phyloP scores from a whole-genome alignment of 2,888 invertebrate species.

The Pammene aurita region DNA sequence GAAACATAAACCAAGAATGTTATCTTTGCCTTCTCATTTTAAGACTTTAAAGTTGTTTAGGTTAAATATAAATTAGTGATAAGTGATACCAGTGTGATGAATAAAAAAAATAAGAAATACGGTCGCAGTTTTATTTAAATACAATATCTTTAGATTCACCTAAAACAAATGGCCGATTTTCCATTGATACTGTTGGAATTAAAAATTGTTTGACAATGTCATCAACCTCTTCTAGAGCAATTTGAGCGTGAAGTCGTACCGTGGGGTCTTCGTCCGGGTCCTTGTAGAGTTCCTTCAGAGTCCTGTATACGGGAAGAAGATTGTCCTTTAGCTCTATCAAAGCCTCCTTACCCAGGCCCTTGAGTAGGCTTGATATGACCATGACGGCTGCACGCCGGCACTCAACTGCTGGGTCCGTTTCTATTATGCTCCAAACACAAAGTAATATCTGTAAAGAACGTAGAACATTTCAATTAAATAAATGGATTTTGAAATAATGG shows the following conservation, averaged over 20 bases:
- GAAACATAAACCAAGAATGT: constrained; percentile 9
- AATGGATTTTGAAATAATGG: constrained; percentile 33
- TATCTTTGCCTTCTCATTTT: background rate
- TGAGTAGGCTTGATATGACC: constrained; percentile 88
- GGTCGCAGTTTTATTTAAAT: constrained; percentile 57
- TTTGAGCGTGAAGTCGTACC: constrained; percentile 88
- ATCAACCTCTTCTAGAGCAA: constrained; percentile 90
- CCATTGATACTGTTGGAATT: constrained; percentile 81
- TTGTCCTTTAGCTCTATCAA: constrained; percentile 86
- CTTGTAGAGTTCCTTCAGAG: constrained; percentile 85
- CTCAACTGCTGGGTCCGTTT: constrained; percentile 87
- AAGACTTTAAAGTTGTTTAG: constrained; percentile 36
- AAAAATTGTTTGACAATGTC: constrained; percentile 85
- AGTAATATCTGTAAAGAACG: constrained; percentile 85
- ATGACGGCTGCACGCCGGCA: constrained; percentile 91
- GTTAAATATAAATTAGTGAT: constrained; percentile 31
- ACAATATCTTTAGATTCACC: constrained; percentile 51
- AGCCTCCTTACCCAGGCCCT: constrained; percentile 88
- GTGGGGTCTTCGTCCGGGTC: constrained; percentile 86
- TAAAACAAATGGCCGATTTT: constrained; percentile 81
- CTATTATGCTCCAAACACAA: constrained; percentile 87
- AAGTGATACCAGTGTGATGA: constrained; percentile 52
- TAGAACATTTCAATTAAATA: constrained; percentile 5
- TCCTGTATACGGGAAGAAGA: constrained; percentile 87
- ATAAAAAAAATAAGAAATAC: constrained; percentile 47